A percentile compares a stretch with the other conserved stretches of the same genome.
Evolutionary conservation across 30 jellyfish, hydroid and myxozoan genomes (phyloP).

Genomic region (Cassiopea xamachana): DNA sequence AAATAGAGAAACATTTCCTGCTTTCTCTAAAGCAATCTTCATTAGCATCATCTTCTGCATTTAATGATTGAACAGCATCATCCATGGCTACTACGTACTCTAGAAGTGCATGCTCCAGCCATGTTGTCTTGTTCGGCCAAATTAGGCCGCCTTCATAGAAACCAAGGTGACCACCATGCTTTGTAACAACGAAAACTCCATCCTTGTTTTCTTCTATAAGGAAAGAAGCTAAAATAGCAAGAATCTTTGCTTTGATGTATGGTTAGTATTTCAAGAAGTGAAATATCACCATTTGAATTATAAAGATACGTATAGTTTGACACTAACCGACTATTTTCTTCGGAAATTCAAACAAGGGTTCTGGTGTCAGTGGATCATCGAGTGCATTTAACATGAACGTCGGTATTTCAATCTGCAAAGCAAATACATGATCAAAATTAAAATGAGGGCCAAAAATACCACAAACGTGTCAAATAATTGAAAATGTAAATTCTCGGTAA

Average conservation of each 20-base stretch:
- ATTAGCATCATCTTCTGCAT: too few relatives aligned
- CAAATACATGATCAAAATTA: background rate
- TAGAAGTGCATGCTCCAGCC: slow-evolving; percentile 91
- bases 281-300: too few relatives aligned
- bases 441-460: background rate
- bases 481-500: too few relatives aligned
- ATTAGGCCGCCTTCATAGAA: slow-evolving; percentile 91
- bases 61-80: slow-evolving; percentile 14
- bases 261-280: too few relatives aligned
- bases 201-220: slow-evolving; percentile 70
- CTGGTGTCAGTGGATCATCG: slow-evolving; percentile 97
- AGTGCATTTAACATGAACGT: slow-evolving; percentile 78
- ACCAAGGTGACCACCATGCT: slow-evolving; percentile 99
- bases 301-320: background rate
- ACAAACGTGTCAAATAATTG: background rate
- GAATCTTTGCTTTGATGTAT: too few relatives aligned
- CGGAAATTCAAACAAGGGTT: slow-evolving; percentile 76
- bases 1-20: background rate
- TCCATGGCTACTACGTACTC: slow-evolving; percentile 70
- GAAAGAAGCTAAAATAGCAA: background rate
- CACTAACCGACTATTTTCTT: slow-evolving; percentile 82
- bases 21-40: background rate
- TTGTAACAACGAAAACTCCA: slow-evolving; percentile 76
- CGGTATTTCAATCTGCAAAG: slow-evolving; percentile 76
- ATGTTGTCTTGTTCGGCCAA: slow-evolving; percentile 74